Evolutionary conservation across 1,140 invertebrate species (phyloP), one percentile per base, ranked within the genome.

Genomic region (Cepaea nemoralis): DNA sequence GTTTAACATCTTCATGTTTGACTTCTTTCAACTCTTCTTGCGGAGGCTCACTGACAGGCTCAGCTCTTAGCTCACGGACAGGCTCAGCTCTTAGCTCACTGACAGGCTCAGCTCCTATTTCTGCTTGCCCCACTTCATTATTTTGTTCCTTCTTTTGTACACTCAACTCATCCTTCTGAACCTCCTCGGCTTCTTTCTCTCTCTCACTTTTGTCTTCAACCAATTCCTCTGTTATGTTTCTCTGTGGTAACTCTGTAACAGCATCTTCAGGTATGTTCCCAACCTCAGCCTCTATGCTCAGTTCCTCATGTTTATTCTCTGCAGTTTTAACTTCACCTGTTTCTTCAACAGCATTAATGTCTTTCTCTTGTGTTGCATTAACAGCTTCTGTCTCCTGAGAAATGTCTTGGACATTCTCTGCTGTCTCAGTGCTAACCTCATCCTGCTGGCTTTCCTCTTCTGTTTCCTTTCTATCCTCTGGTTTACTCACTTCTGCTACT

Each of bases 221-320:
- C 19, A 80, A 77, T 6, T 83, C 82, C 0, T 80, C 77, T 48
- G n/a, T 82, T 75, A 16, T 74, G 74, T 42, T 79, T 40, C n/a
- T 48, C 78, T 66, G 45, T 39, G 33, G 33, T 6, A 37, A 48
- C 37, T 50, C 31, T 40, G 67, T n/a, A 42, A 40, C 50, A 35
- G 69, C 40, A 22, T 50, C 70, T 73, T 22, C 76, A 67, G 75
- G 63, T 59, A 24, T 12, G n/a, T 45, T 71, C 40, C 77, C 63
- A 55, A 67, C 69, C 24, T 77, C 39, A 37, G 50, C 37, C 12
- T 66, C 59, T 10, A 39, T 74, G 8, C 1, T 35, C 73, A 77
- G 70, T 31, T 74, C 71, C 35, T 33, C 75, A 24, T 55, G 19
- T 24, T 22, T 24, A 22, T 55, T 24, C 22, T 22, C 50, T 55